A percentile compares a stretch with the other conserved stretches of the same genome.
Evolutionary conservation across 2,888 invertebrate species (phyloP).

Genomic region (Ypsolopha sequella): DNA sequence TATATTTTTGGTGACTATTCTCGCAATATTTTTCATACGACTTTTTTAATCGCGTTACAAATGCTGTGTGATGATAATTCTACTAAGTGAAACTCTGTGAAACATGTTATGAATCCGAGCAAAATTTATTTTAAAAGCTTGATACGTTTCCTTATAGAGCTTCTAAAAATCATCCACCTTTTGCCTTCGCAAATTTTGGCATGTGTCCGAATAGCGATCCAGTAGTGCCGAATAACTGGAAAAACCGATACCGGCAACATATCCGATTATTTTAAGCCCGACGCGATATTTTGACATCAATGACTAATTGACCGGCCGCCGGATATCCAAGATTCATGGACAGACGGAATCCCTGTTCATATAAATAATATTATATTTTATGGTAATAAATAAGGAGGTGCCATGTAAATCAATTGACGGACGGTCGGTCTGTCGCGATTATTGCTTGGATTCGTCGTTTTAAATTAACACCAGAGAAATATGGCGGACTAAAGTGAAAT

Average conservation of each 20-base stretch:
- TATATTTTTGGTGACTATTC: not conserved
- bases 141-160: too few species aligned
- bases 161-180: too few species aligned
- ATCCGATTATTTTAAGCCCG: conserved; percentile 44
- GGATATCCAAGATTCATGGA: conserved; percentile 53
- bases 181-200: not conserved
- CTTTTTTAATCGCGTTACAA: too few species aligned
- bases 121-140: too few species aligned
- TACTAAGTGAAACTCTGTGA: too few species aligned
- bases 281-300: conserved; percentile 54
- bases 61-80: too few species aligned
- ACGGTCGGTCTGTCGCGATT: conserved; percentile 37
- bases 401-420: conserved; percentile 50
- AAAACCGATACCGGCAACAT: conserved; percentile 15
- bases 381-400: conserved; percentile 31
- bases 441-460: conserved; percentile 21
- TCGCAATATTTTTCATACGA: too few species aligned
- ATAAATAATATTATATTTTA: conserved; percentile 35
- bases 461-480: conserved; percentile 1
- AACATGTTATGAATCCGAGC: not conserved
- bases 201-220: not conserved
- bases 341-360: conserved; percentile 22
- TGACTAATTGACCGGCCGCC: conserved; percentile 52
- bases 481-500: too few species aligned
- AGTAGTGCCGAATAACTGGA: not conserved